Base-by-base conservation (phyloP, 1,140 invertebrate genomes). In the Papilio xuthus region DNA sequence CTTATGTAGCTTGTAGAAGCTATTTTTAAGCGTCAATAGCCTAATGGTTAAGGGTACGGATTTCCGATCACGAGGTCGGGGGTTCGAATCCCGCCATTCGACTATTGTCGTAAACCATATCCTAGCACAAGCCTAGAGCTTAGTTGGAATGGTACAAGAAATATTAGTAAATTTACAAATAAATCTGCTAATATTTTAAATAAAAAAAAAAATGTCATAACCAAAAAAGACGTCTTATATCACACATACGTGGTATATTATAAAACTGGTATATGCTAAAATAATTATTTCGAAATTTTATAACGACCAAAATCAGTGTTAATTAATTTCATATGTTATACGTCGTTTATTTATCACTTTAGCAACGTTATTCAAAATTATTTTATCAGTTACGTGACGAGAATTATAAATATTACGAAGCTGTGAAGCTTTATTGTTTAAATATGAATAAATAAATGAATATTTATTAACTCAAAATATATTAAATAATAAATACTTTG, bases 331-430 rank as follows among this genome's bases (percentile, higher is more conserved):
- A 32, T 67, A 67, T 4, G 60, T 60, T 60, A 23, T 26, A 26
- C 32, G 13, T 67, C 60, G 60, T 67, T 28, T 15, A 63, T 28
- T 28, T 67, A 28, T 67, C 60, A 67, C 60, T 67, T 67, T 67
- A 67, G n/a, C 53, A 20, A 20, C 53, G 53, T n/a, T 20, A 56
- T 56, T 56, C 26, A 67, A 67, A 7, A 67, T 28, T 15, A 13
- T 28, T 67, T 67, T 67, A 28, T 32, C 26, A 28, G 26, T 67
- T 67, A 67, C 26, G 60, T 67, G 60, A 28, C 60, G 32, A 63
- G 60, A 67, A 67, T 28, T 15, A 67, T 67, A 67, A 28, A 28
- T 67, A 32, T 15, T 28, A 67, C 53, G 26, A 28, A 50, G 18
- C 18, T 10, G 44, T 50, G 47, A 18, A 67, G 23, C 13, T 67